Evolutionary conservation across 2,888 invertebrate species (phyloP).

Genomic region (Thera britannica): DNA sequence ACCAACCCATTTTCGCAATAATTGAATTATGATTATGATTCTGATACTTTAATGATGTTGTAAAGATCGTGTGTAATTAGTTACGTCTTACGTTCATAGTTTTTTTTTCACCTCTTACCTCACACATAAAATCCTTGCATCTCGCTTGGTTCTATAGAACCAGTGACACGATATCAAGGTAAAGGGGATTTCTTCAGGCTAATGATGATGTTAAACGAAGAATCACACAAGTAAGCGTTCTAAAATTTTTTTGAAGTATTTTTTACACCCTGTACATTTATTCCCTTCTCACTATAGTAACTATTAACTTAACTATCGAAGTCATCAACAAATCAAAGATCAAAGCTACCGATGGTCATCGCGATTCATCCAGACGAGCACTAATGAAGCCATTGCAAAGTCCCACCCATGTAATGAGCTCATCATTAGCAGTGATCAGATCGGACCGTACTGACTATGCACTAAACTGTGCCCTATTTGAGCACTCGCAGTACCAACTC

Average conservation of each 20-base stretch:
- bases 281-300: background rate
- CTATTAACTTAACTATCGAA: slow-evolving; percentile 5
- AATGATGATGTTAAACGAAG: too few species aligned
- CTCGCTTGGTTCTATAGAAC: too few species aligned
- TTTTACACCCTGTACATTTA: background rate
- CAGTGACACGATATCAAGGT: too few species aligned
- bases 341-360: slow-evolving; percentile 30
- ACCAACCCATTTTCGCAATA: too few species aligned
- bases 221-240: too few species aligned
- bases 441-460: slow-evolving; percentile 24
- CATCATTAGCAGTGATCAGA: slow-evolving; percentile 48
- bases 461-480: slow-evolving; percentile 10
- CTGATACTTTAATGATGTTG: too few species aligned
- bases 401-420: slow-evolving; percentile 49
- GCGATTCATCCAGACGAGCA: slow-evolving; percentile 28
- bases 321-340: slow-evolving; percentile 23
- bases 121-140: too few species aligned
- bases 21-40: too few species aligned
- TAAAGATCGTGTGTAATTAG: too few species aligned
- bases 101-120: too few species aligned
- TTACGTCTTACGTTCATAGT: too few species aligned
- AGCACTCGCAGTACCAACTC: slow-evolving; percentile 10
- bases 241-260: background rate
- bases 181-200: too few species aligned
- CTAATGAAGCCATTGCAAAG: slow-evolving; percentile 50